Evolutionary conservation across 2,888 invertebrate genomes (phyloP), one percentile per base, ranked within the genome.

Genomic region (Ectemnius continuus): DNA sequence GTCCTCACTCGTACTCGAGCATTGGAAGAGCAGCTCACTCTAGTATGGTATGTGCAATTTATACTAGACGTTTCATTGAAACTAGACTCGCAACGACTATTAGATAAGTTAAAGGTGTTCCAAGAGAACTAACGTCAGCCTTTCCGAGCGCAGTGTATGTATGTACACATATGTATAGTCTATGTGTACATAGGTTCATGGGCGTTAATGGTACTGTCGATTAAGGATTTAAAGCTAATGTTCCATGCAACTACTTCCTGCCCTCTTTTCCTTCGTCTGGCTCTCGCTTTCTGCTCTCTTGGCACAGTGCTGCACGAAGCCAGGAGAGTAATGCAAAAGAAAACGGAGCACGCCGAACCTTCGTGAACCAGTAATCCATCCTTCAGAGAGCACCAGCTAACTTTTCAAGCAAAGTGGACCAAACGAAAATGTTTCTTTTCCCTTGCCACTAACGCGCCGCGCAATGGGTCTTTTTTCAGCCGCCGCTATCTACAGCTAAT

Each of bases 191-290:
- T 48, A 60, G 61, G 47, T 74, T 65, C 61, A 59, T 16, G 52
- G 58, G 58, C 73, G 77, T 70, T 81, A 84, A 84, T 84, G 80
- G 72, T 61, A 47, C 67, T 73, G 82, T 83, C 83, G 83, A 82
- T 84, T 84, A 81, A 72, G 75, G 80, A 82, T 82, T 84, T 80
- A 74, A 77, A 61, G 79, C 67, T 81, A 81, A 83, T 78, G 77
- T 78, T 60, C 70, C 67, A 79, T 73, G 76, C 74, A 69, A 73
- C 66, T 66, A 66, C 66, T 64, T 66, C 20, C n/a, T 23, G 47
- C 52, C 20, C 64, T 46, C 11, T 61, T 71, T 56, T 60, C 28
- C 57, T 20, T 28, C 13, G n/a, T 8, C 16, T 23, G 47, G 16
- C 16, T 14, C 20, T 13, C 61, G 18, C 18, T 58, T 47, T 2